phyloP scores from a whole-genome alignment of 2,797 vertebrate species.

The Eleutherodactylus coqui region DNA sequence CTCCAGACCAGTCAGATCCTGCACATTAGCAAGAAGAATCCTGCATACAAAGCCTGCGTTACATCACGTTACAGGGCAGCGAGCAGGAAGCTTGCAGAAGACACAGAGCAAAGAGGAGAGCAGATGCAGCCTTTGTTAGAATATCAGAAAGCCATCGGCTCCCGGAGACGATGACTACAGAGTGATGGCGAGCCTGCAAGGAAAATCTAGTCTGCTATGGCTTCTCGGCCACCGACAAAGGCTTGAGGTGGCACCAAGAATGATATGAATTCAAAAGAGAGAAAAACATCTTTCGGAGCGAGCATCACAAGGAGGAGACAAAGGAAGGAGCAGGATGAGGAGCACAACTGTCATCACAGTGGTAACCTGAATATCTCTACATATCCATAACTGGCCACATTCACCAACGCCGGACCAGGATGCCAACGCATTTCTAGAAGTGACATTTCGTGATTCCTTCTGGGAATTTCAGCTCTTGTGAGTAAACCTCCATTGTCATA shows the following conservation, averaged over 20 bases:
- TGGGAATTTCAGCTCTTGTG: conserved; percentile 28
- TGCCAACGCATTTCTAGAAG: conserved; percentile 18
- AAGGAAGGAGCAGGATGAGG: conserved; percentile 54
- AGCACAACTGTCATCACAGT: conserved; percentile 14
- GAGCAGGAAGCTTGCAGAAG: conserved; percentile 34
- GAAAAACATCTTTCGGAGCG: conserved; percentile 38
- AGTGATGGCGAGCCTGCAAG: conserved; percentile 8
- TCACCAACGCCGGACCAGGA: not conserved
- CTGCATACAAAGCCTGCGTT: conserved; percentile 55
- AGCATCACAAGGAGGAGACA: conserved; percentile 58
- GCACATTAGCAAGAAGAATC: conserved; percentile 57
- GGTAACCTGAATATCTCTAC: conserved; percentile 11
- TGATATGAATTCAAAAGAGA: conserved; percentile 32
- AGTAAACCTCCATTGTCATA: conserved; percentile 14
- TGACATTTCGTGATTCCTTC: conserved; percentile 13
- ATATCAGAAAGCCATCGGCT: conserved; percentile 9
- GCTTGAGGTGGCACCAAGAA: conserved; percentile 6
- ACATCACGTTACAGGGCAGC: conserved; percentile 62
- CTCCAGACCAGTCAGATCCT: conserved; percentile 58
- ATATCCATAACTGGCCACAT: not conserved
- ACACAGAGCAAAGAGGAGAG: conserved; percentile 21
- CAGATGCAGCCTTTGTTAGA: conserved; percentile 43
- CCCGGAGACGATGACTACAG: not conserved
- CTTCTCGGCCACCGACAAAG: conserved; percentile 22
- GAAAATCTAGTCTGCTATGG: conserved; percentile 17